These are phyloP conservation scores for Conistra vaccinii DNA, from an alignment of 2,888 invertebrate genomes.

Conservation along the genomic window DNA sequence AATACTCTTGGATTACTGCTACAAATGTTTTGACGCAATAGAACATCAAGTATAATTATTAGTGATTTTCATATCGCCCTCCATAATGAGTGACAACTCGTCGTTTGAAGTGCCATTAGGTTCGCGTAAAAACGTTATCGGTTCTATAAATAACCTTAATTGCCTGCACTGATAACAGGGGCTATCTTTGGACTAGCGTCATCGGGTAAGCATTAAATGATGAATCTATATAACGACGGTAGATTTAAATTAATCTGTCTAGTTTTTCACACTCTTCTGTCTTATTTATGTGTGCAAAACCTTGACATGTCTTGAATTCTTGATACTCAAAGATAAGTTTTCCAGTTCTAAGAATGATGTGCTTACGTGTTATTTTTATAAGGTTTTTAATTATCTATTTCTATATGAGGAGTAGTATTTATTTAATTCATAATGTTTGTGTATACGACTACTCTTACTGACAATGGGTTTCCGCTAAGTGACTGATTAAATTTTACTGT, in stretches of 20 bases:
- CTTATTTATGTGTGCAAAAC: conserved; percentile 25
- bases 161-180: conserved; percentile 63
- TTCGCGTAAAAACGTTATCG: conserved; percentile 61
- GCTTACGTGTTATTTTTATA: conserved; percentile 26
- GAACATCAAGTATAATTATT: conserved; percentile 34
- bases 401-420: not conserved
- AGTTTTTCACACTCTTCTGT: conserved; percentile 12
- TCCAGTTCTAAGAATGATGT: conserved; percentile 33
- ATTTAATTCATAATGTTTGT: conserved; percentile 16
- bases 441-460: conserved; percentile 12
- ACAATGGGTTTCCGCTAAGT: conserved; percentile 25
- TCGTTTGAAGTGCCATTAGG: conserved; percentile 48
- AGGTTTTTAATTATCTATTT: conserved; percentile 31
- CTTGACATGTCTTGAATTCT: conserved; percentile 53
- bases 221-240: conserved; percentile 34
- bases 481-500: conserved; percentile 21
- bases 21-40: conserved; percentile 9
- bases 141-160: conserved; percentile 68
- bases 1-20: conserved; percentile 5
- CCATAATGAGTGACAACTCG: conserved; percentile 51
- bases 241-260: conserved; percentile 39
- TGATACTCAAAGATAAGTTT: conserved; percentile 31
- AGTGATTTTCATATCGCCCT: conserved; percentile 49
- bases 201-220: conserved; percentile 42
- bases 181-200: conserved; percentile 61